Conservation (phyloP, 2,797 vertebrate species). For the Psittacula derbiana region DNA sequence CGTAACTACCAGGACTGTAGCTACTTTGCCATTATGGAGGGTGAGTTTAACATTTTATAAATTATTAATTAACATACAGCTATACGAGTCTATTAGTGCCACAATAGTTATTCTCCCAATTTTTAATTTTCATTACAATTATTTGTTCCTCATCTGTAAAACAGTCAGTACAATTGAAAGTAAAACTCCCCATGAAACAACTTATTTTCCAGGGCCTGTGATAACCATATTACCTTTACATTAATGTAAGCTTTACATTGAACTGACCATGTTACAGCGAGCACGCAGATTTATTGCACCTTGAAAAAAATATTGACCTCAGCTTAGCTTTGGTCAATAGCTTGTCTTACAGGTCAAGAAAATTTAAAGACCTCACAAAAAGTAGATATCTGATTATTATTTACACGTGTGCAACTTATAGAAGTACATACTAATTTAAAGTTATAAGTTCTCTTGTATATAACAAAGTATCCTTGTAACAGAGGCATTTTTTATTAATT, state of each 20-base stretch:
- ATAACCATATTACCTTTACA: neutral
- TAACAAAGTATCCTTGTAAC: neutral
- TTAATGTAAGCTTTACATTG: neutral
- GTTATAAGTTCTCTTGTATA: neutral
- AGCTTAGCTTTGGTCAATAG: neutral
- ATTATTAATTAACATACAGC: neutral
- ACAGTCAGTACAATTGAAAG: neutral
- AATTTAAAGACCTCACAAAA: slow-evolving; percentile 15
- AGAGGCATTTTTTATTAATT: neutral
- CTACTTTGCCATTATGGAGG: neutral
- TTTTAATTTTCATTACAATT: neutral
- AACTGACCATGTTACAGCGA: neutral
- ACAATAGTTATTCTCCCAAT: neutral
- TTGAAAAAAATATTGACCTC: slow-evolving; percentile 22
- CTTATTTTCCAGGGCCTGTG: neutral
- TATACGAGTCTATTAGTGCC: neutral
- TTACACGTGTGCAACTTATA: neutral
- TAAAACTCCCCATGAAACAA: neutral
- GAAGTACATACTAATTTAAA: neutral
- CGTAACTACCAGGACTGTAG: neutral
- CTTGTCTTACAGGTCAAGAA: slow-evolving; percentile 2
- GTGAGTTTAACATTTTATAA: neutral
- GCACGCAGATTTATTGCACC: neutral
- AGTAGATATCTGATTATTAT: neutral
- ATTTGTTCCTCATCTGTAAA: neutral